phyloP scores from a whole-genome alignment of 2,888 invertebrate species.

The Ischnura elegans region DNA sequence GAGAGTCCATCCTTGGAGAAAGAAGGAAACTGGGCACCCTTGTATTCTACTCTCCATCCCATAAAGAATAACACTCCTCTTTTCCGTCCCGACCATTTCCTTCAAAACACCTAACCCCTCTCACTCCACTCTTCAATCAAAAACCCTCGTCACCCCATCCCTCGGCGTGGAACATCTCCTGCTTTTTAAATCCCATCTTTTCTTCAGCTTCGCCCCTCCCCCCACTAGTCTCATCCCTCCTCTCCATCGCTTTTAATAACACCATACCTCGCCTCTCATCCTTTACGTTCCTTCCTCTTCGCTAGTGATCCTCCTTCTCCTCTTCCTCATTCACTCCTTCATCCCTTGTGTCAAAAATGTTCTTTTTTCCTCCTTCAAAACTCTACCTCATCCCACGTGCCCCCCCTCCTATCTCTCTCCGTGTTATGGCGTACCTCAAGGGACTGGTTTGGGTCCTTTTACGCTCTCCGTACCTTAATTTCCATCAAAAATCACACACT shows the following conservation, averaged over 20 bases:
- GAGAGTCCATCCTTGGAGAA: background rate
- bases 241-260: constrained; percentile 17
- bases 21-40: constrained; percentile 23
- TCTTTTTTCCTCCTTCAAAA: background rate
- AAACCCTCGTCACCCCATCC: constrained; percentile 36
- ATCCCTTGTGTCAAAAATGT: background rate
- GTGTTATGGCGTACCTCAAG: constrained; percentile 40
- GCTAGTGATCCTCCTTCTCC: background rate
- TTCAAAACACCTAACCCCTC: constrained; percentile 33
- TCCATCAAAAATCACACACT: constrained; percentile 63
- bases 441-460: constrained; percentile 47
- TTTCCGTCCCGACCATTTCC: constrained; percentile 13
- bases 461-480: constrained; percentile 55
- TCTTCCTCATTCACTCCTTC: background rate
- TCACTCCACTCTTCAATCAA: constrained; percentile 27
- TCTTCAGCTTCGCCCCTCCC: background rate
- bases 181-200: background rate
- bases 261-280: background rate
- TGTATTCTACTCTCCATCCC: constrained; percentile 43
- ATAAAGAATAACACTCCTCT: constrained; percentile 25
- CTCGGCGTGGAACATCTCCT: background rate
- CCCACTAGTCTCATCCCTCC: background rate
- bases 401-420: background rate
- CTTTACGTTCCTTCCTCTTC: background rate
- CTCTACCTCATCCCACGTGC: background rate